phyloP scores from a whole-genome alignment of 1,140 invertebrate species.

The Brachionus asplanchnoidis region DNA sequence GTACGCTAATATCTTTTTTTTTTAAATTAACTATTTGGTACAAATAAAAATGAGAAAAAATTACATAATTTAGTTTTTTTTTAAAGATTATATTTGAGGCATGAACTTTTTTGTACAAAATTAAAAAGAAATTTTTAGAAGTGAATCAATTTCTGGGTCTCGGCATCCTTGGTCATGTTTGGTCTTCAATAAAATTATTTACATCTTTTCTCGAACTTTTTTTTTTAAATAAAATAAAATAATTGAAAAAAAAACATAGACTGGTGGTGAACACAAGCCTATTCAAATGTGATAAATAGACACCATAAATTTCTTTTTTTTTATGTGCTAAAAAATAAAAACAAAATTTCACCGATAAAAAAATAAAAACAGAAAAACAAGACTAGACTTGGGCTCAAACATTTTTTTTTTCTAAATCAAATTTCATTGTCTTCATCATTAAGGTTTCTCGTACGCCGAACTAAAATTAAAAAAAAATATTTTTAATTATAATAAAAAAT shows the following conservation, averaged over 20 bases:
- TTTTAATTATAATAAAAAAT: background rate
- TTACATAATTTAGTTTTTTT: background rate
- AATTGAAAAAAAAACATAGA: background rate
- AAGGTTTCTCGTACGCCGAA: slow-evolving; percentile 19
- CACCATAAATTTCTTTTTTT: background rate
- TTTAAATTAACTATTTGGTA: background rate
- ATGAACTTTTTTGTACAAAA: background rate
- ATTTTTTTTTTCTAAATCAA: background rate
- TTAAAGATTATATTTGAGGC: background rate
- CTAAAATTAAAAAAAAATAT: background rate
- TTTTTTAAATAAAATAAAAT: background rate
- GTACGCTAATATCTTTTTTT: background rate
- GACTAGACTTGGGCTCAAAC: slow-evolving; percentile 14
- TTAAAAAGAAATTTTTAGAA: background rate
- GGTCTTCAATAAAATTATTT: background rate
- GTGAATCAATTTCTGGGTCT: background rate
- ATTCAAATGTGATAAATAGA: background rate
- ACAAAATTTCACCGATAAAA: slow-evolving; percentile 15
- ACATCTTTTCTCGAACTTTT: background rate
- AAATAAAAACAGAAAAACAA: background rate
- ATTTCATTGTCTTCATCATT: slow-evolving; percentile 40
- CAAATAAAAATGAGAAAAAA: background rate
- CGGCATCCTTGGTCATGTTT: background rate
- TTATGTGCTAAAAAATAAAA: background rate
- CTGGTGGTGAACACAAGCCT: background rate